Evolutionary conservation across 2,888 invertebrate genomes (phyloP).

Genomic region (Perizoma flavofasciatum): DNA sequence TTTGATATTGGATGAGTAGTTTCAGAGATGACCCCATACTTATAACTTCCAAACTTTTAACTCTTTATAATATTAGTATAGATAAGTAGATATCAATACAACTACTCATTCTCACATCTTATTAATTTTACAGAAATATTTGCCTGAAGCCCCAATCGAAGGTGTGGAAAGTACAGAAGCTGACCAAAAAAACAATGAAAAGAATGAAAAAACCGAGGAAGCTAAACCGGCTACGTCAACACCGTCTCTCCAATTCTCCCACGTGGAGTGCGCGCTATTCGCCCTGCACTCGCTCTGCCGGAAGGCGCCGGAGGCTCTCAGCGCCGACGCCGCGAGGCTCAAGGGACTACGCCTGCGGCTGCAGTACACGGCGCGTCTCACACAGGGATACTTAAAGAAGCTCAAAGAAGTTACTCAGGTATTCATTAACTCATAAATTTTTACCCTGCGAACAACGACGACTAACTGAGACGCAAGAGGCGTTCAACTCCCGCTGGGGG

Average conservation of each 20-base stretch:
- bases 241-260: slow-evolving; percentile 96
- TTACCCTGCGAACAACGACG: no score
- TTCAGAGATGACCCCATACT: no score
- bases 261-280: slow-evolving; percentile 95
- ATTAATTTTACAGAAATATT: slow-evolving; percentile 86
- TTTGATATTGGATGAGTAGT: no score
- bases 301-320: slow-evolving; percentile 89
- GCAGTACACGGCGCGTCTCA: slow-evolving; percentile 96
- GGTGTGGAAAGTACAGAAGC: slow-evolving; percentile 71
- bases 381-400: slow-evolving; percentile 92
- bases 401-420: slow-evolving; percentile 85
- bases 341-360: slow-evolving; percentile 94
- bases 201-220: slow-evolving; percentile 63
- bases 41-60: no score
- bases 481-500: no score
- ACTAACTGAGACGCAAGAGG: slow-evolving; percentile 21
- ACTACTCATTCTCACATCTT: background rate
- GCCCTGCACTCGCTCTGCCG: slow-evolving; percentile 90
- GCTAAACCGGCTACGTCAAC: slow-evolving; percentile 88
- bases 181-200: slow-evolving; percentile 60
- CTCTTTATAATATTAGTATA: no score
- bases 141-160: slow-evolving; percentile 93
- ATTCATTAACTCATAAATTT: slow-evolving; percentile 21
- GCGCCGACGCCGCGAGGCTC: slow-evolving; percentile 87
- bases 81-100: no score